phyloP scores from a whole-genome alignment of 2,797 vertebrate genomes.

The Sarcophilus harrisii region DNA sequence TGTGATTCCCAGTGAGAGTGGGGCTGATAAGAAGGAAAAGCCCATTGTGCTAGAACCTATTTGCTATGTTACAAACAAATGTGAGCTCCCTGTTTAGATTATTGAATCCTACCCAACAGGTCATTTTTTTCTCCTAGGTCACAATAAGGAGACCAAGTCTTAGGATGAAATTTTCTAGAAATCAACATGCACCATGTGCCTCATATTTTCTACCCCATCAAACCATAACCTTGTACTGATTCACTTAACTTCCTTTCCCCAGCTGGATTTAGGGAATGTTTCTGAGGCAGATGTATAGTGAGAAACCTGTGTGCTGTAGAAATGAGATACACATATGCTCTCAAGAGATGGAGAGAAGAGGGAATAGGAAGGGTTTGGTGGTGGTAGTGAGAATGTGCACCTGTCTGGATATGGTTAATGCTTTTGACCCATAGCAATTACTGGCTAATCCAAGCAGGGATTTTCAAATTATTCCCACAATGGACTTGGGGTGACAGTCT shows the following conservation, averaged over 20 bases:
- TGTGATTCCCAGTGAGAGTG: not conserved
- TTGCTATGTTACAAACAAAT: not conserved
- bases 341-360: not conserved
- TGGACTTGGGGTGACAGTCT: not conserved
- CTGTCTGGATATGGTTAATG: not conserved
- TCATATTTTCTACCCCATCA: not conserved
- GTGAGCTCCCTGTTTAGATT: not conserved
- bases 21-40: not conserved
- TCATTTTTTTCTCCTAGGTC: no score
- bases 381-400: not conserved
- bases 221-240: not conserved
- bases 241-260: not conserved
- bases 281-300: not conserved
- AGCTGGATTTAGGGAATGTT: not conserved
- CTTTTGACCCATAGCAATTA: not conserved
- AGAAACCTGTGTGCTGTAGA: not conserved
- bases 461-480: slow-evolving; percentile 3
- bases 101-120: not conserved
- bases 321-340: not conserved
- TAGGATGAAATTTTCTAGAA: accelerated
- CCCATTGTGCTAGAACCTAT: not conserved
- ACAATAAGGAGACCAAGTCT: not conserved
- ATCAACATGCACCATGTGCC: not conserved
- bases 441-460: not conserved
- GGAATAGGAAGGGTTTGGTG: not conserved